Base-by-base conservation (phyloP, 2,888 invertebrate species). In the Yponomeuta sedellus region DNA sequence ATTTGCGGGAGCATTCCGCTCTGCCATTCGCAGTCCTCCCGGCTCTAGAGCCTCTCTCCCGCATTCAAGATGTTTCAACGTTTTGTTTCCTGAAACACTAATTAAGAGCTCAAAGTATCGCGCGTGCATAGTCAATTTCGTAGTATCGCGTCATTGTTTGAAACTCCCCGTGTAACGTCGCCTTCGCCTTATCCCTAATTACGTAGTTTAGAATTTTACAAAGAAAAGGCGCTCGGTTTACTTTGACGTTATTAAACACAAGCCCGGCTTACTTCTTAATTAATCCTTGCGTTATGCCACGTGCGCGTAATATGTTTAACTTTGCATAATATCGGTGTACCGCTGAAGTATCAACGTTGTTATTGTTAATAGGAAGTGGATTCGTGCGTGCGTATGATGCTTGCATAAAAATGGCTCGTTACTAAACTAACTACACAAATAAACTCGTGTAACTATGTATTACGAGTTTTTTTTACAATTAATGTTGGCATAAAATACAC, bases 1-100 rank as follows among this genome's bases (percentile, higher is more conserved):
- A 69, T 66, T 67, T 64, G 63, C 52, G 66, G 70, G 73, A 69
- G 67, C 57, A 66, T 66, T 68, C 68, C 44, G 11, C 16, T 62
- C 56, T 28, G 52, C 66, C 68, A 34, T 67, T 69, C 67, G 66
- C 66, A 64, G 64, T 57, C 66, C 22, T 56, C 44, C 16, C 16
- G 44, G 44, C 44, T 52, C 44, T 52, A 52, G 44, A 52, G 44
- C 59, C 16, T 59, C 25, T 57, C 57, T 25, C 39, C 34, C 34
- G 39, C 62, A n/a, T 62, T 34, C 34, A 62, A 34, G 62, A 62
- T 62, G 62, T 39, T 62, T 62, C 39, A 19, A 34, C 62, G 62
- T 62, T 59, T 62, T 62, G 59, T 20, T 39, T 62, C 39, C 39
- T 34, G 28, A 62, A 62, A 19, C 39, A 62, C 62, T 62, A 62